phyloP scores from a whole-genome alignment of 2,888 invertebrate species.

The Drosophila demipolita region DNA sequence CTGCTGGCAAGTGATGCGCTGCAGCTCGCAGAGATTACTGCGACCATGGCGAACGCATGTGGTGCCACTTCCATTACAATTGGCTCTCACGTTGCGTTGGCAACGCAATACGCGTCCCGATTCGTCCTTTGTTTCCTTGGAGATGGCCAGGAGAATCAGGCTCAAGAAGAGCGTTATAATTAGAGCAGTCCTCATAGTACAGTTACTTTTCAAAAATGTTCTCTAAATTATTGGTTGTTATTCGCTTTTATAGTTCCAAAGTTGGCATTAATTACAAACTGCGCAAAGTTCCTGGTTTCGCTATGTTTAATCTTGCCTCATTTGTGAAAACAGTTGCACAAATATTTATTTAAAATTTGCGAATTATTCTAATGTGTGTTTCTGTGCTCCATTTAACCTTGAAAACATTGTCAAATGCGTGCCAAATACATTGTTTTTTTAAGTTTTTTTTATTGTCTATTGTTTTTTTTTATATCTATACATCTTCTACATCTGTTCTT shows the following conservation, averaged over 20 bases:
- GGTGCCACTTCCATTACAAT: background rate
- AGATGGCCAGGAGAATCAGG: background rate
- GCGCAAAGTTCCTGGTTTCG: background rate
- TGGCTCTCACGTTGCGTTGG: background rate
- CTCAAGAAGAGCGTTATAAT: background rate
- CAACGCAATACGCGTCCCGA: background rate
- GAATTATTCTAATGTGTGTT: background rate
- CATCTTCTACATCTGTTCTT: too few relatives aligned
- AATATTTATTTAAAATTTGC: slow-evolving; percentile 19
- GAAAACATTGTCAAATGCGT: background rate
- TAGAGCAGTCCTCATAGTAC: background rate
- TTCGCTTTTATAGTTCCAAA: background rate
- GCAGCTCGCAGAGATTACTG: background rate
- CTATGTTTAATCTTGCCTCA: background rate
- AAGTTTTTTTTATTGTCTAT: background rate
- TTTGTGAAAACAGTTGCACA: slow-evolving; percentile 19
- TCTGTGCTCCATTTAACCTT: background rate
- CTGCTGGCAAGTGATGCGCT: background rate
- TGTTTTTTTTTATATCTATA: background rate
- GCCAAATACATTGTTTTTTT: background rate
- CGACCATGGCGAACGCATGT: background rate
- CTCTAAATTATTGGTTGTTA: too few relatives aligned
- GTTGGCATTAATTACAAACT: background rate
- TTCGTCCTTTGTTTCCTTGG: too few relatives aligned
- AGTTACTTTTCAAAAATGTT: background rate